Conservation (phyloP, 2,888 invertebrate species). For the Epiblema foenella region DNA sequence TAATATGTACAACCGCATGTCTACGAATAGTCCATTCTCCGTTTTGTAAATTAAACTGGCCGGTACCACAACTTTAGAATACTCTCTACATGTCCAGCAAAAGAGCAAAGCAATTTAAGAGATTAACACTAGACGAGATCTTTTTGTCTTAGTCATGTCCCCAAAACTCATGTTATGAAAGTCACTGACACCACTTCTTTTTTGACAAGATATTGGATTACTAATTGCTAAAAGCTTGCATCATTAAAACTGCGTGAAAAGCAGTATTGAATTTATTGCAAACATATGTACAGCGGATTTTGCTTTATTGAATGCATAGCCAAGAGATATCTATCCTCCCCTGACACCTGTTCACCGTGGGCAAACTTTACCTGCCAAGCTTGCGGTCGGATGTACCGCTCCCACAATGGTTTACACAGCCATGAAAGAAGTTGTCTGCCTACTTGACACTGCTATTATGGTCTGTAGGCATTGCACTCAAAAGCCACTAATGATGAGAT, state of each 20-base stretch:
- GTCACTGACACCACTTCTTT: not conserved
- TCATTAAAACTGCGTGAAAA: not conserved
- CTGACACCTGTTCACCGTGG: no score
- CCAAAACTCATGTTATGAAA: not conserved
- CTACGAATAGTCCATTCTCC: not conserved
- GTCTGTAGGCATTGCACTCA: no score
- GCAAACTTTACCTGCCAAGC: no score
- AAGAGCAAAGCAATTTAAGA: not conserved
- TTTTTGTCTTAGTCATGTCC: not conserved
- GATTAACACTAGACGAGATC: not conserved
- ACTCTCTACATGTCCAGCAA: not conserved
- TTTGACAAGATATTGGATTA: not conserved
- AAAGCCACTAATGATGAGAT: no score
- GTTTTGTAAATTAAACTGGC: not conserved
- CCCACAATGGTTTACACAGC: no score
- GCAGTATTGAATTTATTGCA: not conserved
- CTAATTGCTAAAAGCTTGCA: not conserved
- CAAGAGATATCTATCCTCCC: no score
- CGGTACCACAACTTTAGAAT: not conserved
- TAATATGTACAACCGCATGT: no score
- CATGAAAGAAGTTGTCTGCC: no score
- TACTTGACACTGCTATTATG: no score
- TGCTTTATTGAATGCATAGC: not conserved
- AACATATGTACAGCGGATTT: not conserved
- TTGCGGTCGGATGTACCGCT: no score